These are phyloP conservation scores for Sandelia bainsii DNA, from an alignment of 2,797 vertebrate genomes.

Conservation along the genomic window DNA sequence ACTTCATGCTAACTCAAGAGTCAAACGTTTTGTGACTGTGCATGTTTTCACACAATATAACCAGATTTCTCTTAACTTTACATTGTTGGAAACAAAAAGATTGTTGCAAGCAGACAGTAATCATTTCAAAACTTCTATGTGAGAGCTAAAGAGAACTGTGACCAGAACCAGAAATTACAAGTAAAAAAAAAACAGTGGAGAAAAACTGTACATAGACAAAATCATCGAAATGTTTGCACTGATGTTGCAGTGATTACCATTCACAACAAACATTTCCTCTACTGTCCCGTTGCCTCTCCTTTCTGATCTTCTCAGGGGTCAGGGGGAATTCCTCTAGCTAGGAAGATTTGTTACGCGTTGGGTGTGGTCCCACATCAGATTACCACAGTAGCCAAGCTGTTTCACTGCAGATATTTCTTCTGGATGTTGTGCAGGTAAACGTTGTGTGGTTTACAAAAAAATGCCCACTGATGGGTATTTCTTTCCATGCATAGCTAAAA, in stretches of 20 bases:
- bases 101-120: no score
- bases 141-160: not conserved
- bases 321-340: constrained; percentile 69
- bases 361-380: constrained; percentile 83
- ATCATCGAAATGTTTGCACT: not conserved
- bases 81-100: no score
- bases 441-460: not conserved
- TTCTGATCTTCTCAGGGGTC: constrained; percentile 45
- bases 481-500: no score
- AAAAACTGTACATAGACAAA: no score
- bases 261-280: not conserved
- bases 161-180: no score
- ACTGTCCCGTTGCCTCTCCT: not conserved
- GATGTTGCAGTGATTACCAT: not conserved
- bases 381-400: constrained; percentile 68
- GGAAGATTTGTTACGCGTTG: constrained; percentile 81
- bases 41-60: not conserved
- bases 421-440: constrained; percentile 84
- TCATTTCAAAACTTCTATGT: not conserved
- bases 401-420: constrained; percentile 85
- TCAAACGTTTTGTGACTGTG: not conserved
- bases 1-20: no score
- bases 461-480: not conserved
- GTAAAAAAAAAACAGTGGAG: no score
- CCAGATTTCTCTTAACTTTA: no score